Percentiles rank a stretch among this genome's conserved stretches.
These are phyloP conservation scores for Eufriesea mexicana DNA, from an alignment of 1,140 invertebrate species.

Conservation along the genomic window DNA sequence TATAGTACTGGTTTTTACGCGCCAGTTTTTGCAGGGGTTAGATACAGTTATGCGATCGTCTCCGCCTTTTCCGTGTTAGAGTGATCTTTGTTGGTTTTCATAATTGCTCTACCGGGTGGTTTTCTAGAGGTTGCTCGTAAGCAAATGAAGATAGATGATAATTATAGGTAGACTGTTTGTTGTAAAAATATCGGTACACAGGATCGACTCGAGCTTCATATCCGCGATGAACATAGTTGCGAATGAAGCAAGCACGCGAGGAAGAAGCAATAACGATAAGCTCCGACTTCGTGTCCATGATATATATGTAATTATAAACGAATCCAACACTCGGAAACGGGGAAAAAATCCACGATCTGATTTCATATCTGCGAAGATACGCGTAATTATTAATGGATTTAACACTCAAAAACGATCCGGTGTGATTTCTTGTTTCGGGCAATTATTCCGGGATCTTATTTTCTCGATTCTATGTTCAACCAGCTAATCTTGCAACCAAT, in stretches of 20 bases:
- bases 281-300: too few species aligned
- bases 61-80: neutral
- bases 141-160: neutral
- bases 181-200: neutral
- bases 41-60: neutral
- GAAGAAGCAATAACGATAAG: neutral
- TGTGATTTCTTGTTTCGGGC: neutral
- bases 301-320: too few species aligned
- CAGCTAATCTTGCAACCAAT: too few species aligned
- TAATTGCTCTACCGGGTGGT: neutral
- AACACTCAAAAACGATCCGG: neutral
- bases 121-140: neutral
- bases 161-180: neutral
- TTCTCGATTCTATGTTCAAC: too few species aligned
- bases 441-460: neutral
- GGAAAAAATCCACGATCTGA: neutral
- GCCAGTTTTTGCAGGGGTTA: neutral
- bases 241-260: neutral
- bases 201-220: too few species aligned
- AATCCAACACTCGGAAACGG: too few species aligned
- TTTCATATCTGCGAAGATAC: too few species aligned
- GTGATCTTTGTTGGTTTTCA: neutral
- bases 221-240: neutral
- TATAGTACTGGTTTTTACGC: neutral
- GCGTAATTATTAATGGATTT: too few species aligned